Evolutionary conservation across 2,797 vertebrate species (phyloP), one percentile per base, ranked within the genome.

Genomic region (Buphagus erythrorhynchus): DNA sequence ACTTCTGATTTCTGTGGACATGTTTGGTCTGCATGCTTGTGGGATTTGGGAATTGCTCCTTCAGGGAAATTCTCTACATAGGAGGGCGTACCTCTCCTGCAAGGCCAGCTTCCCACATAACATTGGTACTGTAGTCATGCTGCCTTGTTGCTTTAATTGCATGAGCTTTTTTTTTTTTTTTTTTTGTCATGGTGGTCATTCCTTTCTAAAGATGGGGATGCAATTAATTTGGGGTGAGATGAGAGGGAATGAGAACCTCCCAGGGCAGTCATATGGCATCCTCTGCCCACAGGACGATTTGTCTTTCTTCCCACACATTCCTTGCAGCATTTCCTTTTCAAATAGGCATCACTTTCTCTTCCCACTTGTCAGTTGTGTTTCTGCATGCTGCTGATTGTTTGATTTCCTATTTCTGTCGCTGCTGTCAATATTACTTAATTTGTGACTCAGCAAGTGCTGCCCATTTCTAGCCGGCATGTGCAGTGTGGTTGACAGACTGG

Each of bases 1-100:
- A 22, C 35, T 86, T 62, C 5, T 43, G 25, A 46, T 79, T 93
- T 66, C 67, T 5, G 0, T 73, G 55, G 58, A 52, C 58, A 18
- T 35, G 3, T 0, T 9, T 72, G 38, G 22, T 58, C 69, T 86
- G 46, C 35, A 2, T 48, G 46, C 17, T 7, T 29, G 3, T 40
- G 43, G 55, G 28, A 54, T 72, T 65, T 88, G 55, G 72, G 63
- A 79, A 38, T 46, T 79, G 57, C 63, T 82, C 38, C 62, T 85
- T 62, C 9, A 16, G 31, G 45, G 63, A 40, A 59, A 9, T 82
- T 82, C 25, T 40, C 36, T 55, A 18, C 0, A 0, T 22, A 31
- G 71, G 55, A 95, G 48, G 13, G 14, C 0, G 0, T 73, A 11
- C 68, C 20, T 43, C 3, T 1, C 0, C 0, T 54, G 42, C 48